These are phyloP conservation scores for Montipora capricornis DNA, from an alignment of 64 coral and sea anemone genomes.

Conservation along the genomic window DNA sequence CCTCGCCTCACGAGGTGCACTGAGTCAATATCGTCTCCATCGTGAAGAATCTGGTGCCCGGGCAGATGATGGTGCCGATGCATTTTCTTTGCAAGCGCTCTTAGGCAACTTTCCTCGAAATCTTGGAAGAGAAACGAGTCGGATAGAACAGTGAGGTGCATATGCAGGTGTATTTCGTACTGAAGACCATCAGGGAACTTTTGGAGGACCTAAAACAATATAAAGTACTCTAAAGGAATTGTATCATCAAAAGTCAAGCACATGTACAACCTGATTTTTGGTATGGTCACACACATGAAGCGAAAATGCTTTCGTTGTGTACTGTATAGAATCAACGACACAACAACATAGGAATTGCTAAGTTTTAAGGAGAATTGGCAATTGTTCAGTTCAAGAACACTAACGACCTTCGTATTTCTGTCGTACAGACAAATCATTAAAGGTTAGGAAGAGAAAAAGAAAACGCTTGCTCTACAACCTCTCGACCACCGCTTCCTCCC, in stretches of 20 bases:
- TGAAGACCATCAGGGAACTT: conserved; percentile 95
- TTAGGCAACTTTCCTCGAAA: conserved; percentile 67
- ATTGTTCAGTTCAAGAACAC: too few relatives aligned
- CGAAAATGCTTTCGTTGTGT: background rate
- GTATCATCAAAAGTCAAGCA: background rate
- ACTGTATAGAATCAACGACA: background rate
- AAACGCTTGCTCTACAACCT: too few relatives aligned
- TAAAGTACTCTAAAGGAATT: too few relatives aligned
- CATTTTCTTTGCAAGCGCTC: conserved; percentile 91
- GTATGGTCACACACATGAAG: too few relatives aligned
- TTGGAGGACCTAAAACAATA: conserved; percentile 80
- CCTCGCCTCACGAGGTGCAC: conserved; percentile 86
- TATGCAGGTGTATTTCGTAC: conserved; percentile 93
- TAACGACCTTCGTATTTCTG: too few relatives aligned
- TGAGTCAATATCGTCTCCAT: conserved; percentile 90
- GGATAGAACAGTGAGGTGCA: conserved; percentile 92
- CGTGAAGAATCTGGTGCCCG: conserved; percentile 79
- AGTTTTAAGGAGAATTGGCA: too few relatives aligned
- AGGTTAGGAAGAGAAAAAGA: too few relatives aligned
- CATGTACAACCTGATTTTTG: too few relatives aligned
- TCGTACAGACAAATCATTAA: too few relatives aligned
- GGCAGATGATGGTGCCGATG: conserved; percentile 90
- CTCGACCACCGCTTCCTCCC: too few relatives aligned
- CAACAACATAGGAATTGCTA: too few relatives aligned
- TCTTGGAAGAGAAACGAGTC: conserved; percentile 83